A percentile compares a stretch with the other conserved stretches of the same genome.
These are phyloP conservation scores for Rhodinocichla rosea DNA, from an alignment of 2,113 vertebrate genomes.

Conservation along the genomic window DNA sequence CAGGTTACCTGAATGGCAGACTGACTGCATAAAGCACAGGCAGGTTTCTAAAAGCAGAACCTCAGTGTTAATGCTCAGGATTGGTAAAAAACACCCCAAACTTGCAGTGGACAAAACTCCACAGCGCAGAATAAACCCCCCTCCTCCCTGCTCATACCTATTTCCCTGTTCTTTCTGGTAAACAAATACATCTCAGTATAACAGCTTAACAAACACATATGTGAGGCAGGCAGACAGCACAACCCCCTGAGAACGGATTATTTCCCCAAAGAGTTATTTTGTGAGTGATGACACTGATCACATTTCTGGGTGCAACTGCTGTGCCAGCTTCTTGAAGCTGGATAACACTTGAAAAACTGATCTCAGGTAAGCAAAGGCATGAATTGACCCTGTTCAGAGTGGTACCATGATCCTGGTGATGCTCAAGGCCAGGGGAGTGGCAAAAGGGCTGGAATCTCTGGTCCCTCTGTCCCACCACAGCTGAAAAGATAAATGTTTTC, in stretches of 20 bases:
- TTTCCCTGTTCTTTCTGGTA: not conserved
- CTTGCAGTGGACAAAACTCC: not conserved
- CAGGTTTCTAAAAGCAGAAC: not conserved
- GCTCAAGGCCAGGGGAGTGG: not conserved
- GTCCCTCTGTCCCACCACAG: not conserved
- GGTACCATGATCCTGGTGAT: not conserved
- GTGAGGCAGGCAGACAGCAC: not conserved
- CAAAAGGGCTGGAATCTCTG: not conserved
- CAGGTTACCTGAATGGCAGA: not conserved
- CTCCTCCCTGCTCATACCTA: rapidly evolving
- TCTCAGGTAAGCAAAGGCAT: not conserved
- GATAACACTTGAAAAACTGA: not conserved
- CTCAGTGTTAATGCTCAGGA: rapidly evolving
- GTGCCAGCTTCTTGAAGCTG: not conserved
- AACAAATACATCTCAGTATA: not conserved
- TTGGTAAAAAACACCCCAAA: not conserved
- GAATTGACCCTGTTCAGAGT: not conserved
- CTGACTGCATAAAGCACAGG: not conserved
- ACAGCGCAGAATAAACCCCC: not conserved
- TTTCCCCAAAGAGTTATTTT: not conserved
- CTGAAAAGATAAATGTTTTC: not conserved
- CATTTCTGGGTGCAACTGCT: not conserved
- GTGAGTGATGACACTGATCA: not conserved
- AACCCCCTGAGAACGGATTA: not conserved
- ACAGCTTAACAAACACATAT: not conserved